A percentile compares a stretch with the other conserved stretches of the same genome.
Conservation (phyloP, 2,888 invertebrate genomes). For the Ochropleura plecta region DNA sequence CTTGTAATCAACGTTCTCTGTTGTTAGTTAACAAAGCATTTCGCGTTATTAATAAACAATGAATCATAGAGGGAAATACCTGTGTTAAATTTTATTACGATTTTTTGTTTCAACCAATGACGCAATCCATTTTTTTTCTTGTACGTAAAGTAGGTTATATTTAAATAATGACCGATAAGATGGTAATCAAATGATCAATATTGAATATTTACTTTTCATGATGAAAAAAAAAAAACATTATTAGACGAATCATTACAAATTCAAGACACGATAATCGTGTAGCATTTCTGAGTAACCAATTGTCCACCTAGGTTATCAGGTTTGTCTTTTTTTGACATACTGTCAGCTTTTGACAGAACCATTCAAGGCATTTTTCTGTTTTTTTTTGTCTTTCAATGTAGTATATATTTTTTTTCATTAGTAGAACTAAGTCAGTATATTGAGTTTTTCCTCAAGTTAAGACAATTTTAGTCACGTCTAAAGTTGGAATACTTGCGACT, state of each 20-base stretch:
- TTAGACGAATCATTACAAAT: background rate
- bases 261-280: constrained; percentile 1
- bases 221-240: background rate
- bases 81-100: constrained; percentile 2
- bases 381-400: background rate
- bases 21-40: constrained; percentile 25
- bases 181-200: constrained; percentile 5
- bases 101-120: constrained; percentile 45
- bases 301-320: background rate
- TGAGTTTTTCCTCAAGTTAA: background rate
- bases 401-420: background rate
- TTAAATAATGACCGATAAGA: constrained; percentile 16
- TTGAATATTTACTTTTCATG: constrained; percentile 4
- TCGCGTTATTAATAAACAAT: constrained; percentile 19
- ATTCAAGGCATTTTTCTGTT: too few species aligned
- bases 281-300: background rate
- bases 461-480: background rate
- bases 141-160: constrained; percentile 26
- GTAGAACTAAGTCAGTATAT: background rate
- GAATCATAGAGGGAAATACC: constrained; percentile 54
- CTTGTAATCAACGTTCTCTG: constrained; percentile 37
- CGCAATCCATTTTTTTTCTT: constrained; percentile 21
- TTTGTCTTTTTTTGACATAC: background rate
- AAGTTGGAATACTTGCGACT: constrained; percentile 3
- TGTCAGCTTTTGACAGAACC: background rate